Conservation (phyloP, 2,888 invertebrate genomes). For the Campoplex capitator region DNA sequence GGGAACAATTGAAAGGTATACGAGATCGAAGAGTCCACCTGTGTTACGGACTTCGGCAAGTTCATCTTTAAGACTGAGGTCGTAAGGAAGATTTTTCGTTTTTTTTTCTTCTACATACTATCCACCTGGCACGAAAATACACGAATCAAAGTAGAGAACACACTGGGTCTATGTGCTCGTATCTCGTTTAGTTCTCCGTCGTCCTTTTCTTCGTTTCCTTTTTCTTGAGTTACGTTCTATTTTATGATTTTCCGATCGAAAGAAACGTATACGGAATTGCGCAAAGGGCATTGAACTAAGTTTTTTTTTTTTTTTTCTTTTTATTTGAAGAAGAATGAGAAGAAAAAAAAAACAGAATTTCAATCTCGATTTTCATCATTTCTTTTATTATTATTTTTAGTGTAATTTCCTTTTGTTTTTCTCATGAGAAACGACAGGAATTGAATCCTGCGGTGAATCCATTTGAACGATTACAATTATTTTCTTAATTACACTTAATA, state of each 20-base stretch:
- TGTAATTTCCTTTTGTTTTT: background rate
- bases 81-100: constrained; percentile 19
- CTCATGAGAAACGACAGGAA: background rate
- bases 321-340: background rate
- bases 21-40: constrained; percentile 16
- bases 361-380: background rate
- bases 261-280: background rate
- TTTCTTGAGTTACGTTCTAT: constrained; percentile 14
- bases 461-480: background rate
- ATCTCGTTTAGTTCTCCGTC: background rate
- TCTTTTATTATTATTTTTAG: background rate
- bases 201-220: background rate
- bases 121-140: constrained; percentile 23
- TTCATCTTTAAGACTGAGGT: constrained; percentile 19
- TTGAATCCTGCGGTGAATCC: no score
- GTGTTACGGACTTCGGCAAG: background rate
- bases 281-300: background rate
- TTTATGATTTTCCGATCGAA: constrained; percentile 52
- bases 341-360: background rate
- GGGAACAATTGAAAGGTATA: constrained; percentile 9
- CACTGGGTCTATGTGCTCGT: constrained; percentile 7
- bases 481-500: background rate
- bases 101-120: background rate
- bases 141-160: constrained; percentile 31
- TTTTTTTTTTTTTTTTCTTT: background rate